These are phyloP conservation scores for Metacarcinus magister DNA, from an alignment of 2,888 invertebrate species.

Conservation along the genomic window DNA sequence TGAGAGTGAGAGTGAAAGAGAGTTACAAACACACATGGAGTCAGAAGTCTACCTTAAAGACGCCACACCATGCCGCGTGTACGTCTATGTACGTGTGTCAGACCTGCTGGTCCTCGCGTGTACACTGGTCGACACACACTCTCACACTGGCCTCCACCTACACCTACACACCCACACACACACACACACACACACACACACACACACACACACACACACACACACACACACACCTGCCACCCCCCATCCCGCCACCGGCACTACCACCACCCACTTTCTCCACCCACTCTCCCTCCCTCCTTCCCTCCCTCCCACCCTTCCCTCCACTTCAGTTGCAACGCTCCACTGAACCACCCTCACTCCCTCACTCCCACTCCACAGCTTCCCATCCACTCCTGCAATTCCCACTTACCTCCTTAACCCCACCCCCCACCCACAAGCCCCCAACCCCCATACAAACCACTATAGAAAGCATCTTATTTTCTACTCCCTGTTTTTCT, in stretches of 20 bases:
- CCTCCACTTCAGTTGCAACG: conserved; percentile 11
- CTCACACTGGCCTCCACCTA: conserved; percentile 32
- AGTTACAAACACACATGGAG: background rate
- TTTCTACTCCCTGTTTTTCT: too few relatives aligned
- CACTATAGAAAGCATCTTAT: too few relatives aligned
- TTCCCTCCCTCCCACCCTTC: background rate
- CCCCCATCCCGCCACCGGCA: background rate
- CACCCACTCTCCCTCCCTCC: conserved; percentile 20
- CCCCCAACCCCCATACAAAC: background rate
- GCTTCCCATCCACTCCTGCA: background rate
- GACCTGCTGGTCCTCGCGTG: conserved; percentile 36
- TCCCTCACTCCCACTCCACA: background rate
- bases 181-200: conserved; percentile 29
- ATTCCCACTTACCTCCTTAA: background rate
- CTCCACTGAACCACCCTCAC: background rate
- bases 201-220: background rate
- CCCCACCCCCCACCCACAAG: background rate
- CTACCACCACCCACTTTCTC: conserved; percentile 36
- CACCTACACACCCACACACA: background rate
- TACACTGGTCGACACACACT: conserved; percentile 30
- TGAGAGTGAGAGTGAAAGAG: background rate
- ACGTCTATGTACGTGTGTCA: background rate
- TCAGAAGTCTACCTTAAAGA: background rate
- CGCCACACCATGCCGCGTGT: background rate
- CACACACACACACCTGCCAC: background rate